Conservation (phyloP, 2,113 vertebrate species). For the Oreochromis niloticus region DNA sequence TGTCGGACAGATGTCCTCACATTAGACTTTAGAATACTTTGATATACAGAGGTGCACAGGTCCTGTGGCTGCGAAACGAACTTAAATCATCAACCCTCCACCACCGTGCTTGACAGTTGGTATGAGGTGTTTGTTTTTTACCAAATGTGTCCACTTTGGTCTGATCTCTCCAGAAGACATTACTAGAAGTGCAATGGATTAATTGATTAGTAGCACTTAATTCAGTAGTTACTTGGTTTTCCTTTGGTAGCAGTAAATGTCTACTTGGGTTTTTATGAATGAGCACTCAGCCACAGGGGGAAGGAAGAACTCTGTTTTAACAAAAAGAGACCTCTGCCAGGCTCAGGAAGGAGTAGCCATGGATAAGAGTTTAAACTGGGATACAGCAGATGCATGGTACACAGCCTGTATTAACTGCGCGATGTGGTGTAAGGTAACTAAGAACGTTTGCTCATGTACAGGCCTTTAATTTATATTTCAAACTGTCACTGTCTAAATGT, state of each 20-base stretch:
- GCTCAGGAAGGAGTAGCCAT: not conserved
- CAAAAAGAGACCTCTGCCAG: not conserved
- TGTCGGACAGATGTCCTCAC: not conserved
- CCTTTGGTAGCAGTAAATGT: not conserved
- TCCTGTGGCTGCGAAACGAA: not conserved
- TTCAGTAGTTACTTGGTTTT: not conserved
- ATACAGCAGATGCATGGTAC: not conserved
- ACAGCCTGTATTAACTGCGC: not conserved
- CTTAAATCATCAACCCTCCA: not conserved
- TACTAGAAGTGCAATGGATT: not conserved
- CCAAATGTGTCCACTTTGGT: not conserved
- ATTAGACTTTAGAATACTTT: not conserved
- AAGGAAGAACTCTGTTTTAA: not conserved
- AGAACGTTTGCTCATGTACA: not conserved
- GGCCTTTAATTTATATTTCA: not conserved
- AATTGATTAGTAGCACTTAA: not conserved
- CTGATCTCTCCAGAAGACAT: not conserved
- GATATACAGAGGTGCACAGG: not conserved
- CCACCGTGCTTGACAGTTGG: not conserved
- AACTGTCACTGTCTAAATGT: not conserved
- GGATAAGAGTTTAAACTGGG: not conserved
- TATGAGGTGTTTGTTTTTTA: not conserved
- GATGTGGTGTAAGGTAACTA: not conserved
- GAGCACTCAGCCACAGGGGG: not conserved
- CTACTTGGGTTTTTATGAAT: not conserved